Conservation (phyloP, 2,113 vertebrate genomes). For the Boleophthalmus pectinirostris region DNA sequence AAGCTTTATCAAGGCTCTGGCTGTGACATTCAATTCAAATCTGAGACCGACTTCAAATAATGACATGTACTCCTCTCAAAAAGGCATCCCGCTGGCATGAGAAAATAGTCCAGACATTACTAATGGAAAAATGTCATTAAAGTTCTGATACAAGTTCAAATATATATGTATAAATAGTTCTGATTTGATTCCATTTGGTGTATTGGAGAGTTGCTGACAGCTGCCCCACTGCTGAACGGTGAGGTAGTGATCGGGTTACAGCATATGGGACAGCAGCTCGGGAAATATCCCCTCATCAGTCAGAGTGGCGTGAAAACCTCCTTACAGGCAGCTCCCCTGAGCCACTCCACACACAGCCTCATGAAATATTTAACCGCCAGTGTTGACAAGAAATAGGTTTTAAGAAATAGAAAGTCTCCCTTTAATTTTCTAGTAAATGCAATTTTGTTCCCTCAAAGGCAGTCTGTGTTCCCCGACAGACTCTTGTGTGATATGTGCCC, state of each 20-base stretch:
- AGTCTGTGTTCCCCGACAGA: conserved; percentile 43
- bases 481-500: conserved; percentile 35
- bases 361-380: conserved; percentile 87
- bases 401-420: conserved; percentile 84
- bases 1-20: conserved; percentile 49
- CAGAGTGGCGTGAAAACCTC: conserved; percentile 73
- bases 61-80: conserved; percentile 36
- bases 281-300: conserved; percentile 77
- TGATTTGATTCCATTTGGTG: conserved; percentile 17
- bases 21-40: conserved; percentile 56
- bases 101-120: conserved; percentile 20
- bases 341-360: conserved; percentile 75
- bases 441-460: conserved; percentile 57
- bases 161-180: conserved; percentile 42
- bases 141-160: conserved; percentile 41
- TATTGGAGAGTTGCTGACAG: conserved; percentile 47
- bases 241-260: conserved; percentile 66
- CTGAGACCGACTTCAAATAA: conserved; percentile 53
- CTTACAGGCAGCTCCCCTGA: conserved; percentile 76
- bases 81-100: conserved; percentile 43
- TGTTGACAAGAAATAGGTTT: conserved; percentile 89
- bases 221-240: conserved; percentile 43
- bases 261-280: conserved; percentile 69
- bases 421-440: conserved; percentile 80
- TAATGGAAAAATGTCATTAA: conserved; percentile 47